Conservation (phyloP, 2,797 vertebrate species). For the Diceros bicornis region DNA sequence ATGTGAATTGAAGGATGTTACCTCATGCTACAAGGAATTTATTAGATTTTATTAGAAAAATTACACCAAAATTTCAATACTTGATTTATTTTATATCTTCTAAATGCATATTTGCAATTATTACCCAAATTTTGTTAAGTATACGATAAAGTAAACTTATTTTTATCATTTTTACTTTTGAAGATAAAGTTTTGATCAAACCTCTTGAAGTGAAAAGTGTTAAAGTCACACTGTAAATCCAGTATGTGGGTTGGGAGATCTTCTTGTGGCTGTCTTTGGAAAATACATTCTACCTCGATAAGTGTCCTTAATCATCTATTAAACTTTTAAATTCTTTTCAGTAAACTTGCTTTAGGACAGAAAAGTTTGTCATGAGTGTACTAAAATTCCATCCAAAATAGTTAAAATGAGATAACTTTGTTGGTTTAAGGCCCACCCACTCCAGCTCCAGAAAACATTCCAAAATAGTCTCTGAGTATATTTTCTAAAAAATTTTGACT, state of each 20-base stretch:
- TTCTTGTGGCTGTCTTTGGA: background rate
- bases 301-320: background rate
- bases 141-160: background rate
- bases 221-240: background rate
- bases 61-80: background rate
- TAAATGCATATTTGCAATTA: background rate
- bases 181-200: background rate
- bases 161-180: constrained; percentile 32
- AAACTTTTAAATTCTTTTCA: constrained; percentile 7
- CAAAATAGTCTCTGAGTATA: background rate
- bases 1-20: background rate
- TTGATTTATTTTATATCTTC: background rate
- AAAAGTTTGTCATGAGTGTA: background rate
- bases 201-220: background rate
- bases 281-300: background rate
- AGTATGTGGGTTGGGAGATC: background rate
- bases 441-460: background rate
- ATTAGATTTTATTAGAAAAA: background rate
- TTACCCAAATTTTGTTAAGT: background rate
- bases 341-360: background rate
- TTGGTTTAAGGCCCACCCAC: background rate
- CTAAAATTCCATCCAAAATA: background rate
- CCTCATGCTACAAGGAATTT: background rate
- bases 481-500: constrained; percentile 69
- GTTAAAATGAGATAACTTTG: background rate